Evolutionary conservation across 1,140 invertebrate genomes (phyloP).

Genomic region (Phenacoccus solenopsis): DNA sequence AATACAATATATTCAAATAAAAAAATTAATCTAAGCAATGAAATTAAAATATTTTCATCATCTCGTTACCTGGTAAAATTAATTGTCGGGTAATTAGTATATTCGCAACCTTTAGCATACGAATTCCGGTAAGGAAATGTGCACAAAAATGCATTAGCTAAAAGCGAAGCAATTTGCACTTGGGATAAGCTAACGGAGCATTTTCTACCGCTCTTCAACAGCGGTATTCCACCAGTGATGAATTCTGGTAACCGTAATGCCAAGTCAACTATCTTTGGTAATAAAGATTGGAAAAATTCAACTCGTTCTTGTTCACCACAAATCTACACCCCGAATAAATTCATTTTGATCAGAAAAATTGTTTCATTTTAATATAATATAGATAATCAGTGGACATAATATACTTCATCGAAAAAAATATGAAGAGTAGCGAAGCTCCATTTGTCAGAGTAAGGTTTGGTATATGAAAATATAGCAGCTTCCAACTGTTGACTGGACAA

Average conservation of each 20-base stretch:
- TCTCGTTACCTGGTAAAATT: conserved; percentile 75
- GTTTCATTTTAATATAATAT: neutral
- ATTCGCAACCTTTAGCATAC: conserved; percentile 48
- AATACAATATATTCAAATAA: neutral
- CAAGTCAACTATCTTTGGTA: conserved; percentile 65
- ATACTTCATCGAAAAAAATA: conserved; percentile 59
- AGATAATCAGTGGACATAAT: conserved; percentile 23
- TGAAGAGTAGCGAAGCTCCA: conserved; percentile 61
- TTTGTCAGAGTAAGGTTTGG: conserved; percentile 49
- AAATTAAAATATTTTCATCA: no score
- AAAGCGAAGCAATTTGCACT: conserved; percentile 68
- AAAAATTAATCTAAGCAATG: no score
- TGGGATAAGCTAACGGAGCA: conserved; percentile 27
- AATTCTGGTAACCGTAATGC: conserved; percentile 64
- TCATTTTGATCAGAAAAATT: conserved; percentile 18
- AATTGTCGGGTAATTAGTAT: conserved; percentile 61
- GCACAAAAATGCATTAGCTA: conserved; percentile 93
- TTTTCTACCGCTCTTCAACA: conserved; percentile 39
- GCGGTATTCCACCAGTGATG: conserved; percentile 61
- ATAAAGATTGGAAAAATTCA: conserved; percentile 57
- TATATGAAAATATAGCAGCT: conserved; percentile 61
- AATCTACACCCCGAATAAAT: conserved; percentile 44
- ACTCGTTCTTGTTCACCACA: conserved; percentile 52
- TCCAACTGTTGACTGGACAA: conserved; percentile 53
- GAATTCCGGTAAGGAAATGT: conserved; percentile 78